Evolutionary conservation across 2,113 vertebrate species (phyloP), one percentile per base, ranked within the genome.

Genomic region (Tetrao urogallus): DNA sequence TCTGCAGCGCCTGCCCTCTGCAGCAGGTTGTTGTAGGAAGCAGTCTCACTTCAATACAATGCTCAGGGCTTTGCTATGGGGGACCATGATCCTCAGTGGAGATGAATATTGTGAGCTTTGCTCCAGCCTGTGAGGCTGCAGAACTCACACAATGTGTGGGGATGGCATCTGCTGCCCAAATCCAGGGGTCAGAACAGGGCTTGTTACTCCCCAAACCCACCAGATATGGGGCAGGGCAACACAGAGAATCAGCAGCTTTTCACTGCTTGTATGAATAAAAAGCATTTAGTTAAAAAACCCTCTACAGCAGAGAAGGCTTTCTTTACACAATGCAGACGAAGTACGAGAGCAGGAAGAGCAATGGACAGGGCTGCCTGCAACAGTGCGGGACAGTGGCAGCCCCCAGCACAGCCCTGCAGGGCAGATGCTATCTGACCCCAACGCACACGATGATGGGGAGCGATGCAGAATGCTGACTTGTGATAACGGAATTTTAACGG

Each of bases 361-460:
- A 13, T 1, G 18, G 16, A 27, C 0, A 5, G 67, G 30, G 63
- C 25, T 0, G 58, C 36, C 25, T 0, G 52, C 36, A 13, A 16
- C 75, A n/a, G 60, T 38, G 24, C 19, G 7, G 22, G 66, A 64
- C 18, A 45, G 56, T 14, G 32, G 81, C 3, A 38, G 22, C 3
- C 36, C 78, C 4, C 36, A 6, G 76, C 15, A 1, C 36, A 42
- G 61, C 38, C 16, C 38, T 18, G 48, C 36, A 1, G 72, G 45
- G 8, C 24, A 7, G 5, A 1, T 11, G 34, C 8, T 8, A 5
- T 3, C 38, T 0, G 6, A 70, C 2, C 34, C 52, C 80, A 2
- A 30, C 20, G 1, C 25, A 7, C n/a, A 3, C 1, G 0, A 0
- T 0, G 3, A 6, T 0, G 1, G 38, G 12, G 14, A n/a, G 36